Conservation (phyloP, 2,888 invertebrate species). For the Polymixis lichenea region DNA sequence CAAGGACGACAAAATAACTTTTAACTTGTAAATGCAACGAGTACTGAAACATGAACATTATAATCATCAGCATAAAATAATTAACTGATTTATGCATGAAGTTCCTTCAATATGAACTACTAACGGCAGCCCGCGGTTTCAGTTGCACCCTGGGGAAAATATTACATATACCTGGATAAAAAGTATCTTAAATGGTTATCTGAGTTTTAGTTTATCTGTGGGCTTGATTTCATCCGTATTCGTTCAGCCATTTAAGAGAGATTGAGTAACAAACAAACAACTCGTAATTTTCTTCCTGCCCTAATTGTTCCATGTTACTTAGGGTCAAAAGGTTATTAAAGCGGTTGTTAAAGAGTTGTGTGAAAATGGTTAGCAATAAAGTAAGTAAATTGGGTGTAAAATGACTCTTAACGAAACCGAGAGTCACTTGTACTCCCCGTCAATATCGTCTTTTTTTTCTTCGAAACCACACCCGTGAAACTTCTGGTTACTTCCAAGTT, state of each 20-base stretch:
- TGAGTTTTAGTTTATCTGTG: background rate
- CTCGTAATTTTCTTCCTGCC: too few species aligned
- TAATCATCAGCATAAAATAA: background rate
- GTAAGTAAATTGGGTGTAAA: too few species aligned
- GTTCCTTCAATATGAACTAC: background rate
- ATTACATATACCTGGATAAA: background rate
- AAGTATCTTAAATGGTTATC: background rate
- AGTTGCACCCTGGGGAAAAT: background rate
- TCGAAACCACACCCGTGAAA: too few species aligned
- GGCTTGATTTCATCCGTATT: background rate
- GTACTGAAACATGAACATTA: background rate
- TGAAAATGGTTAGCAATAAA: too few species aligned
- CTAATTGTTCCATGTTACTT: too few species aligned
- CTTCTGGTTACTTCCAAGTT: too few species aligned
- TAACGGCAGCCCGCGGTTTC: background rate
- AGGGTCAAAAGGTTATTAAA: too few species aligned
- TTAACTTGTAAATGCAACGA: background rate
- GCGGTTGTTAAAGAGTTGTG: too few species aligned
- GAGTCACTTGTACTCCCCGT: too few species aligned
- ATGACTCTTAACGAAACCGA: too few species aligned
- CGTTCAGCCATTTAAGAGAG: background rate
- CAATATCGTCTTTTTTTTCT: too few species aligned
- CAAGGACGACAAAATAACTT: background rate
- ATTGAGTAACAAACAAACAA: background rate
- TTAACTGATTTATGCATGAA: conserved; percentile 2